Base-by-base conservation (phyloP, 2,113 vertebrate species). In the Tragulus kanchil region DNA sequence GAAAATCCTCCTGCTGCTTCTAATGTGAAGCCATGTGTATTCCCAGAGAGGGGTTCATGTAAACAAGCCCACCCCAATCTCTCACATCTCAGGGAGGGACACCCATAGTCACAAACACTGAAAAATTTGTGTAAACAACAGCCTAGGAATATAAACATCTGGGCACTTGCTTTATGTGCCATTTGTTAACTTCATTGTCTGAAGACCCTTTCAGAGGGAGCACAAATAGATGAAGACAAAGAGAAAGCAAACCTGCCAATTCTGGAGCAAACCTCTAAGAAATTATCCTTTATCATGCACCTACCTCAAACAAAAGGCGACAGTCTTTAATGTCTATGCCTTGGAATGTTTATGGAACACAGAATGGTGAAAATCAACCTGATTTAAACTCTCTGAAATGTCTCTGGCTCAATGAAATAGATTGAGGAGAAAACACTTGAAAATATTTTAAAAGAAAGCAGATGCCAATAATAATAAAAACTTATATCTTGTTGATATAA, bases 1-100 rank as follows among this genome's bases (percentile, higher is more conserved):
- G 98, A 98, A 98, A 98, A 98, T 98, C 96, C 87, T 98, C 96
- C 19, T 77, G 95, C 98, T 98, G 97, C 97, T 98, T 98, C 98
- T 98, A 97, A 97, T 98, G 98, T 96, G 97, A 97, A 98, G 96
- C 98, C 92, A 92, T 97, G 97, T 97, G 97, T 97, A 97, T 98
- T 98, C 82, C 93, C 97, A 98, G 95, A 97, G 97, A 97, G 92
- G 90, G 97, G 98, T 96, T 97, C 97, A 97, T 94, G 88, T 86
- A 89, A 97, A 97, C 97, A 97, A 94, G 79, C 59, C 90, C 59
- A 61, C 64, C 67, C 71, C 64, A 45, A 56, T 5, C 75, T 83
- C 71, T 71, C 83, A 31, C 50, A 59, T 81, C 95, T 98, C 96
- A 54, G 45, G 92, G 96, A 98, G 90, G 94, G 97, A 87, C 90